Conservation (phyloP, 2,888 invertebrate genomes). For the Antheraea assamensis region DNA sequence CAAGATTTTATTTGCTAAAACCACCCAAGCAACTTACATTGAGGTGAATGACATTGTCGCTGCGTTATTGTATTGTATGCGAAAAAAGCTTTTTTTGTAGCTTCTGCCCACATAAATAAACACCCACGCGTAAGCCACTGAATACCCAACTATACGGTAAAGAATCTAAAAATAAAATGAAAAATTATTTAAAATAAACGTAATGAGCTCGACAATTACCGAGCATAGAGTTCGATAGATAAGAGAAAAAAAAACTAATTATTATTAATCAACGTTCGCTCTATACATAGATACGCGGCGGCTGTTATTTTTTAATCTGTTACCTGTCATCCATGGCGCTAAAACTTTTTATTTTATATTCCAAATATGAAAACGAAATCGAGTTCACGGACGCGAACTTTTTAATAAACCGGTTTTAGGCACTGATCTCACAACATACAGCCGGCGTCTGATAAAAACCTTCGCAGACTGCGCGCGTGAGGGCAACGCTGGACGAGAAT, state of each 20-base stretch:
- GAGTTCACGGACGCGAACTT: slow-evolving; percentile 40
- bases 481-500: slow-evolving; percentile 31
- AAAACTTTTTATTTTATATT: slow-evolving; percentile 35
- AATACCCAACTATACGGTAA: slow-evolving; percentile 53
- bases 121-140: slow-evolving; percentile 60
- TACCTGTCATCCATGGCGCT: slow-evolving; percentile 54
- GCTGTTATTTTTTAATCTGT: slow-evolving; percentile 13
- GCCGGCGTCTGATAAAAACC: slow-evolving; percentile 62
- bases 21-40: slow-evolving; percentile 68
- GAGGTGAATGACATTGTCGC: slow-evolving; percentile 75
- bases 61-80: slow-evolving; percentile 31
- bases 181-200: slow-evolving; percentile 17
- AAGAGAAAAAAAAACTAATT: slow-evolving; percentile 16
- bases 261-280: slow-evolving; percentile 22
- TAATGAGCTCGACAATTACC: slow-evolving; percentile 3
- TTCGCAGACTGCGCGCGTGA: slow-evolving; percentile 60
- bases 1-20: slow-evolving; percentile 22
- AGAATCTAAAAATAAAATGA: slow-evolving; percentile 58
- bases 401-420: slow-evolving; percentile 55
- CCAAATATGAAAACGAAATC: slow-evolving; percentile 23
- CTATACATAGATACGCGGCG: slow-evolving; percentile 24
- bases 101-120: slow-evolving; percentile 45
- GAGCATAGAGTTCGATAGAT: neutral
- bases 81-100: slow-evolving; percentile 27
- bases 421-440: slow-evolving; percentile 49